A percentile compares a stretch with the other conserved stretches of the same genome.
phyloP scores from a whole-genome alignment of 2,797 vertebrate genomes.

The Cynodonichthys magdalenae region DNA sequence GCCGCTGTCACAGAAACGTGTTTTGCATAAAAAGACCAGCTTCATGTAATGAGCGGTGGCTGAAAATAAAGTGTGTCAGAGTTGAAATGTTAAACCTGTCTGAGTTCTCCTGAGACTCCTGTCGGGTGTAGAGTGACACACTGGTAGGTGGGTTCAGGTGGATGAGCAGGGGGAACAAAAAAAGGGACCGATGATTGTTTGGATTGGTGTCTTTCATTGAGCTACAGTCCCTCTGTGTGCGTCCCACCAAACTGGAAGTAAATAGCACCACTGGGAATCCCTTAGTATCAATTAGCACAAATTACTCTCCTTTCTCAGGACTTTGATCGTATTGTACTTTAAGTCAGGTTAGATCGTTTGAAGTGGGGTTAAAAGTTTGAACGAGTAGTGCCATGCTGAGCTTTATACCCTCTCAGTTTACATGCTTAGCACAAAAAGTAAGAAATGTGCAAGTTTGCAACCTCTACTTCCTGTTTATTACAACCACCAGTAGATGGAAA shows the following conservation, averaged over 20 bases:
- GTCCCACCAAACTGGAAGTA: slow-evolving; percentile 24
- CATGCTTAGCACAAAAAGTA: too few species aligned
- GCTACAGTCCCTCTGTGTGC: slow-evolving; percentile 9
- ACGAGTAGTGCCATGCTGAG: slow-evolving; percentile 9
- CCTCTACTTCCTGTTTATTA: too few species aligned
- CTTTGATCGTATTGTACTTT: too few species aligned
- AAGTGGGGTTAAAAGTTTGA: too few species aligned
- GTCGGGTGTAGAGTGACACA: slow-evolving; percentile 49
- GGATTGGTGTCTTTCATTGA: slow-evolving; percentile 23
- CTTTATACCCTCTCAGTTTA: not conserved
- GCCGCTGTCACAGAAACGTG: slow-evolving; percentile 20
- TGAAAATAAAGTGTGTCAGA: slow-evolving; percentile 56
- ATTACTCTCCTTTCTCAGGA: not conserved
- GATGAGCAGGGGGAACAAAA: slow-evolving; percentile 2
- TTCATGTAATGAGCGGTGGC: slow-evolving; percentile 48
- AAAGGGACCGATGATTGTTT: slow-evolving; percentile 2
- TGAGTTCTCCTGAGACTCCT: slow-evolving; percentile 24
- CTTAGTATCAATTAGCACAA: slow-evolving; percentile 34
- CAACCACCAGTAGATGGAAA: too few species aligned
- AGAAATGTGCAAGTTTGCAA: too few species aligned
- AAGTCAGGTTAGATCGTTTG: too few species aligned
- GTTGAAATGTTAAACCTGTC: slow-evolving; percentile 62
- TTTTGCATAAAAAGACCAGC: slow-evolving; percentile 26
- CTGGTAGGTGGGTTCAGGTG: slow-evolving; percentile 52
- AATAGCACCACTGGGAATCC: slow-evolving; percentile 24